These are phyloP conservation scores for Pristionchus fissidentatus DNA, from an alignment of 2,888 invertebrate species.

Conservation along the genomic window DNA sequence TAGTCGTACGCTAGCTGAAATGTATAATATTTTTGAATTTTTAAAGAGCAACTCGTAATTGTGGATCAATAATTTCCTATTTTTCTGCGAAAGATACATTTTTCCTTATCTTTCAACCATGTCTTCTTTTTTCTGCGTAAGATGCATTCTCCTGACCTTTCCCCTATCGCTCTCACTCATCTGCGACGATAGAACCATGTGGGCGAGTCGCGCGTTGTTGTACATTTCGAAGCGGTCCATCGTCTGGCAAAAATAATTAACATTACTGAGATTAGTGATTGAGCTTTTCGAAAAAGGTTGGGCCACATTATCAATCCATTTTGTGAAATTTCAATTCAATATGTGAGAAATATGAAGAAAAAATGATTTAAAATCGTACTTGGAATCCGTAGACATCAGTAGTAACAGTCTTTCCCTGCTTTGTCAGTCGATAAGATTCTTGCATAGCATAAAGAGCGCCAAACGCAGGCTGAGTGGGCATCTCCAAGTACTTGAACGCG, in stretches of 20 bases:
- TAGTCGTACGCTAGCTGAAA: constrained; percentile 21
- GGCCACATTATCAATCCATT: too few species aligned
- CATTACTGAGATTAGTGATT: too few species aligned
- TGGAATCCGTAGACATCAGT: not conserved
- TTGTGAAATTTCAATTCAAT: too few species aligned
- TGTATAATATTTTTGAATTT: not conserved
- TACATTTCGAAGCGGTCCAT: constrained; percentile 27
- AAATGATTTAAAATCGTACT: not conserved
- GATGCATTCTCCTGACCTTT: not conserved
- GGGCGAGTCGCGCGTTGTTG: constrained; percentile 7
- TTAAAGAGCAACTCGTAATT: not conserved
- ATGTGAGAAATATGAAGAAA: not conserved
- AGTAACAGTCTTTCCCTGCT: not conserved
- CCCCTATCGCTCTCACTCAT: not conserved
- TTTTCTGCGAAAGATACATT: not conserved
- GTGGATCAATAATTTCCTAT: not conserved
- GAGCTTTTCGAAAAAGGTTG: too few species aligned
- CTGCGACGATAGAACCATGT: not conserved
- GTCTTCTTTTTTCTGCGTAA: not conserved
- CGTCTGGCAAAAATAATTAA: not conserved
- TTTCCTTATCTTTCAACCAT: not conserved
- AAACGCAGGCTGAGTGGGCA: not conserved
- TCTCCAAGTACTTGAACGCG: not conserved
- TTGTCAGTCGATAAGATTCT: not conserved
- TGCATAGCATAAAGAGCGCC: not conserved